Evolutionary conservation across 1,140 invertebrate species (phyloP).

Genomic region (Pemphigus obesinymphae): DNA sequence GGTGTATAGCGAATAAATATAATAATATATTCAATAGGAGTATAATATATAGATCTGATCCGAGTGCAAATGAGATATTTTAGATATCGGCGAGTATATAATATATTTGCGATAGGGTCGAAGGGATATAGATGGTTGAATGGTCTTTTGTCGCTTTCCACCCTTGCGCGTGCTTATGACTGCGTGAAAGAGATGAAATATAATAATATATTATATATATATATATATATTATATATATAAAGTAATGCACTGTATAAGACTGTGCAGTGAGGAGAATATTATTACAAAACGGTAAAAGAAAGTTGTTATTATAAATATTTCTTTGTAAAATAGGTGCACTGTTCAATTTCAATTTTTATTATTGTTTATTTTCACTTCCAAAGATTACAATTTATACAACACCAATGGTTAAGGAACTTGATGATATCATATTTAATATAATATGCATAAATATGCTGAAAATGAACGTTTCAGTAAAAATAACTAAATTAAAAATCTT

Average conservation of each 20-base stretch:
- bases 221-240: too few relatives aligned
- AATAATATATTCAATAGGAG: constrained; percentile 5
- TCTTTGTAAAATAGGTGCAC: neutral
- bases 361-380: too few relatives aligned
- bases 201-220: too few relatives aligned
- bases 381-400: too few relatives aligned
- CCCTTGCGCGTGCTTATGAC: neutral
- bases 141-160: neutral
- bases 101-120: neutral
- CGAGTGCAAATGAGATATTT: constrained; percentile 4
- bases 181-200: neutral
- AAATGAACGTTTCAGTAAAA: too few relatives aligned
- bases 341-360: too few relatives aligned
- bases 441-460: too few relatives aligned
- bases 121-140: neutral
- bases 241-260: neutral
- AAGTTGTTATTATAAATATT: neutral
- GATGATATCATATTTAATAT: too few relatives aligned
- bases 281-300: neutral
- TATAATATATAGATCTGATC: neutral
- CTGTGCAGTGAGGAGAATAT: neutral
- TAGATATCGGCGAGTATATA: neutral
- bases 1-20: neutral
- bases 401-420: too few relatives aligned
- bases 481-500: too few relatives aligned